Evolutionary conservation across 2,888 invertebrate species (phyloP).

Genomic region (Amiota mariae): DNA sequence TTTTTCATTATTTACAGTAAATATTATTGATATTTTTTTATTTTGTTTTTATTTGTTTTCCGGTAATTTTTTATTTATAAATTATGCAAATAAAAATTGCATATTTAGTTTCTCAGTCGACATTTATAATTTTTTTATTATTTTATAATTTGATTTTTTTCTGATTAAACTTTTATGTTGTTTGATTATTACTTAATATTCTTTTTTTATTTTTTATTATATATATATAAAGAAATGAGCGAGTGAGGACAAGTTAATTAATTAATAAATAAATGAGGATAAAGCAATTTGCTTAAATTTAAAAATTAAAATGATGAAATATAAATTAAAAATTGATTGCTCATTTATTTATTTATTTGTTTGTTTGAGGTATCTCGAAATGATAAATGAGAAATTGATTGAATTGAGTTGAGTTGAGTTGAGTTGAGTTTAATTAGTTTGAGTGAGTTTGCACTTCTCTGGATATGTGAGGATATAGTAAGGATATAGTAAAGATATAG

Average conservation of each 20-base stretch:
- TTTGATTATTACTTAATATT: background rate
- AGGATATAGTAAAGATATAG: too few relatives aligned
- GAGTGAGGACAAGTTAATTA: background rate
- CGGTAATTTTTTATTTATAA: slow-evolving; percentile 22
- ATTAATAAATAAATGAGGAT: background rate
- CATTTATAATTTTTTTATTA: slow-evolving; percentile 43
- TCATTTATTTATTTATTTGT: too few relatives aligned
- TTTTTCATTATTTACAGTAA: slow-evolving; percentile 24
- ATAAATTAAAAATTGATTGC: background rate
- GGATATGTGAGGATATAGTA: too few relatives aligned
- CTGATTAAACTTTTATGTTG: background rate
- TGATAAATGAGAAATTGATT: too few relatives aligned
- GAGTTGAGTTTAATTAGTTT: too few relatives aligned
- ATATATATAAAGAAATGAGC: background rate
- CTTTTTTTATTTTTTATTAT: background rate
- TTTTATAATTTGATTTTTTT: slow-evolving; percentile 23
- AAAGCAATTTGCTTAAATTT: background rate
- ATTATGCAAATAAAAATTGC: slow-evolving; percentile 48
- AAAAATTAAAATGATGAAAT: slow-evolving; percentile 1
- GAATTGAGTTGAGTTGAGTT: too few relatives aligned
- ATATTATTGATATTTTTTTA: slow-evolving; percentile 25
- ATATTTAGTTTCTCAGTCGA: slow-evolving; percentile 54
- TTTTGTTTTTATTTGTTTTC: slow-evolving; percentile 19
- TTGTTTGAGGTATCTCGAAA: too few relatives aligned
- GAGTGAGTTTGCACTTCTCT: too few relatives aligned